Base-by-base conservation (phyloP, 2,797 vertebrate genomes). In the Clarias pachynema region DNA sequence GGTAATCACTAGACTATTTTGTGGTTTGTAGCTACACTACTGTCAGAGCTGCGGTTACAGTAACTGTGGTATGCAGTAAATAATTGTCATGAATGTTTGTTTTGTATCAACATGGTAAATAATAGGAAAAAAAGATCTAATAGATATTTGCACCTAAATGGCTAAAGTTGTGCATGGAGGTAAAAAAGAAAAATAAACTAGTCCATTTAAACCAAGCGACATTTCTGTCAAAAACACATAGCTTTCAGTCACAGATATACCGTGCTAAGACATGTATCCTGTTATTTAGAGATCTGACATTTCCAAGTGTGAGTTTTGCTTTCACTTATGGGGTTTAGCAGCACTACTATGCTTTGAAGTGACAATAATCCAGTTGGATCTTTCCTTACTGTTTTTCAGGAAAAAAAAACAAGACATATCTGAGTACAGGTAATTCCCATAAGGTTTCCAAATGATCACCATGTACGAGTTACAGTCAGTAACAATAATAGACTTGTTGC, bases 241-340 rank as follows among this genome's bases (percentile, higher is more conserved):
- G 75, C 37, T 78, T 78, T 60, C 57, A 15, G 37, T 60, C 2
- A 34, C 57, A 16, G 12, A 60, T 78, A n/a, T 24, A 6, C 24
- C 4, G 37, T 16, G 57, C 10, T 3, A 24, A 78, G 16, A 15
- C 22, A 40, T 37, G 40, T 4, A 12, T 78, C 20, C 20, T n/a
- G 56, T 15, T 78, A 60, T 78, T 59, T 59, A 24, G 9, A 78
- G 31, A 78, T 34, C 29, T 77, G 74, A 34, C 10, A 59, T 77
- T 77, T 57, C 20, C 56, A 22, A 77, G 20, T 37, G 20, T 37
- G 15, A 56, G n/a, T 29, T 26, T 26, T 56, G 73, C 70, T 73
- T 53, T 49, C 49, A 20, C 49, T 60, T n/a, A 15, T 7, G 8
- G 56, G 31, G 20, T 60, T 60, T 24, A 20, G 53, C 75, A 60